Evolutionary conservation across 2,888 invertebrate species (phyloP), one percentile per base, ranked within the genome.

Genomic region (Drosophila pseudotakahashii): DNA sequence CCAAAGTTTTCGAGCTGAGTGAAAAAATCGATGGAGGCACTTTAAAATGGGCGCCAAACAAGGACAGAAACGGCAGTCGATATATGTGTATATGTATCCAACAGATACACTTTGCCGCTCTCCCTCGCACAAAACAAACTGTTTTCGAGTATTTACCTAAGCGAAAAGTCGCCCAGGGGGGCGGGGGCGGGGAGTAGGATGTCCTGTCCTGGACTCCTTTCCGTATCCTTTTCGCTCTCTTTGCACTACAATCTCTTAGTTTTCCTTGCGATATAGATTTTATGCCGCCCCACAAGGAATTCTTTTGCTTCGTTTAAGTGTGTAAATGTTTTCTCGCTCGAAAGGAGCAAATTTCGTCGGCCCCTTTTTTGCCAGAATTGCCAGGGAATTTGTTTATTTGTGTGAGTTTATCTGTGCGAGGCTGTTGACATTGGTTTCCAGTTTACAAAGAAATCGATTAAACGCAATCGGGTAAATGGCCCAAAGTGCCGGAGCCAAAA

Each of bases 381-480:
- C 74, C 75, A n/a, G 72, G 66, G 55, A 69, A 69, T 69, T 70
- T 55, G 66, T 59, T 75, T 77, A 77, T 73, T 83, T 83, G 74
- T 54, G 58, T 59, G 58, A 9, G 44, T 77, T 76, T 77, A 72
- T 82, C 70, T 73, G 61, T 67, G 71, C 55, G 76, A 81, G 90
- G 83, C 90, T 90, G 91, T 90, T 90, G 90, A 90, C 90, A 90
- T 91, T 91, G 90, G 90, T 84, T 89, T 86, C 89, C 77, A 84
- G 89, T 85, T 90, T 88, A 81, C 90, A 90, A 90, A 86, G 90
- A 89, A 90, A 90, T 91, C 90, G 90, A 90, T 90, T 90, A 90
- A 89, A 81, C 89, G 87, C 84, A 86, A 90, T 89, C 82, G 87
- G 83, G 83, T 76, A 83, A 89, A 89, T 86, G 88, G 88, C 87